These are phyloP conservation scores for Halictus ligatus DNA, from an alignment of 2,888 invertebrate genomes.

Conservation along the genomic window DNA sequence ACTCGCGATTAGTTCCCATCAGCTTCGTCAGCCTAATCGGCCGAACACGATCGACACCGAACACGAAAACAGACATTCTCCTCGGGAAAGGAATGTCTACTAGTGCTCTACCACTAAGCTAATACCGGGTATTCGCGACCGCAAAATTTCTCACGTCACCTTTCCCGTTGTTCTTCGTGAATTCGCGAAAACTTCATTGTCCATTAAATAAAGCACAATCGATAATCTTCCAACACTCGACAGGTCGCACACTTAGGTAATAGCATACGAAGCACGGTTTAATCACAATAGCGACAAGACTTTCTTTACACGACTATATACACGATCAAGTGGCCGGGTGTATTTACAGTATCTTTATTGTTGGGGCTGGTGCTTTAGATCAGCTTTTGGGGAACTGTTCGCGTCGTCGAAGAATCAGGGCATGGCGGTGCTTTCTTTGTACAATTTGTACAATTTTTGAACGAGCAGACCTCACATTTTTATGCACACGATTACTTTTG, in stretches of 20 bases:
- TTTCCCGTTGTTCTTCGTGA: neutral
- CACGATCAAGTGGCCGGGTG: constrained; percentile 37
- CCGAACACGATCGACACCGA: constrained; percentile 5
- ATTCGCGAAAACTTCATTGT: neutral
- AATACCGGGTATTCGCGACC: constrained; percentile 10
- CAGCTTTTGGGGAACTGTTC: constrained; percentile 21
- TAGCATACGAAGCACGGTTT: constrained; percentile 70
- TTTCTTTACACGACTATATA: constrained; percentile 73
- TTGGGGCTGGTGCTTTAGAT: constrained; percentile 5
- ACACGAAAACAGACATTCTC: neutral
- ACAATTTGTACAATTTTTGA: neutral
- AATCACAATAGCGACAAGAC: constrained; percentile 69
- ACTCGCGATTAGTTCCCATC: neutral
- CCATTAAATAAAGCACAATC: constrained; percentile 18
- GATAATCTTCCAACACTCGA: constrained; percentile 28
- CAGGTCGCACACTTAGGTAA: constrained; percentile 65
- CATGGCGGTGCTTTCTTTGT: neutral
- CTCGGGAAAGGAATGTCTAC: neutral
- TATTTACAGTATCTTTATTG: constrained; percentile 53
- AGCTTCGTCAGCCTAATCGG: neutral
- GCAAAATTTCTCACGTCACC: neutral
- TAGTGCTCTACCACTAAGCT: constrained; percentile 3
- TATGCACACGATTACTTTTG: neutral
- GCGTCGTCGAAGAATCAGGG: neutral
- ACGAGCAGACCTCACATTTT: neutral